Base-by-base conservation (phyloP, 2,888 invertebrate genomes). In the Microctonus brassicae region DNA sequence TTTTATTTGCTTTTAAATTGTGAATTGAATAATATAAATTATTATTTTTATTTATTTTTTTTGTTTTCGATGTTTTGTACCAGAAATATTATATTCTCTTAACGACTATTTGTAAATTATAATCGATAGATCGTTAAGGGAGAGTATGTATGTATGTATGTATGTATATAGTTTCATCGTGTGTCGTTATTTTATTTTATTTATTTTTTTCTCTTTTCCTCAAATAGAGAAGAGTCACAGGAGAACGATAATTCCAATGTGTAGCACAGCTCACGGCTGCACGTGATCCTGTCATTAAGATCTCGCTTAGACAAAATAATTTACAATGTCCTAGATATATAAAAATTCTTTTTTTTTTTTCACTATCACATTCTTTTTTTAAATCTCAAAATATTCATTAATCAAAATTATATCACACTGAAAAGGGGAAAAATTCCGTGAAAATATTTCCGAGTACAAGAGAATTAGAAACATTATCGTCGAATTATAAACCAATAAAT, bases 271-370 rank as follows among this genome's bases (percentile, higher is more conserved):
- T 20, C 36, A 42, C 10, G 17, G 13, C n/a, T 33, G 60, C 76
- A 76, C 76, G 76, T 76, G 75, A 76, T 76, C 63, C 76, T 69
- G 73, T 73, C 76, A 76, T 76, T 76, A 76, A 73, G 73, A 72
- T 72, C 70, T 72, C 73, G 69, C 69, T 62, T 62, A 53, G 53
- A 22, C 65, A 52, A 55, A 69, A 67, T 72, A 68, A 72, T 72
- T 58, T 53, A 71, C 2, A 20, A 36, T 34, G 34, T 42, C 55
- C 34, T 34, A n/a, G n/a, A 61, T 17, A 53, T 69, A 55, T 55
- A 34, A 55, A 47, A 65, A 65, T 65, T 34, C 26, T 11, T 9
- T 36, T 36, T 10, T 10, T 10, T 36, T 36, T 24, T 62, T 52
- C n/a, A 29, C 20, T 52, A 10, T 34, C 9, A 20, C 9, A 17